Base-by-base conservation (phyloP, 1,140 invertebrate genomes). In the Nylanderia fulva region DNA sequence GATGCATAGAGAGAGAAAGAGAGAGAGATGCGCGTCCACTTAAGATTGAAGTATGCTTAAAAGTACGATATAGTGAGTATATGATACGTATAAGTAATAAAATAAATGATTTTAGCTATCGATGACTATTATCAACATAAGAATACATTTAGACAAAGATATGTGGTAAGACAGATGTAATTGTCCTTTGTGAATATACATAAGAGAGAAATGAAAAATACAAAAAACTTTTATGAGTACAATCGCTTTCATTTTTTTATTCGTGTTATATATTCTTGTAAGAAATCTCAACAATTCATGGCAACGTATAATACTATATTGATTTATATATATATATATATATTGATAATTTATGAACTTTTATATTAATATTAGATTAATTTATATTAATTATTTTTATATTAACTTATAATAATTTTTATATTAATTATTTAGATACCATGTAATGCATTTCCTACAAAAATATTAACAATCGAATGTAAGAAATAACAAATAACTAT, bases 181-280 rank as follows among this genome's bases (percentile, higher is more conserved):
- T 93, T 94, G 93, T 94, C 93, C 91, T 94, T 94, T 94, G 94
- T 95, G 94, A 94, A 94, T 95, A 94, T 94, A 94, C 91, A 93
- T 94, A 93, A 93, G 91, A 93, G 91, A 95, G 91, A 94, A 93
- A 93, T 93, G 92, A 93, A 92, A 94, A 94, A 94, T 94, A 94
- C 92, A 94, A 94, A 89, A 94, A 94, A 94, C 93, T 95, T 95
- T 95, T 95, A 93, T 94, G 93, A 94, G 91, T 93, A 93, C 90
- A 58, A 52, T 15, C 1, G 84, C 27, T 42, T 60, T 88, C 15
- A 58, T 85, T 27, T 85, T 27, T 69, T 80, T 88, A 85, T 72
- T 84, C 42, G 1, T 29, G 7, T 42, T 42, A 66, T 42, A n/a
- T 52, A 29, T 48, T 29, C 33, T 29, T 27, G 13, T 15, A 8